Evolutionary conservation across 2,797 vertebrate species (phyloP), one percentile per base, ranked within the genome.

Genomic region (Manis crassicaudata): DNA sequence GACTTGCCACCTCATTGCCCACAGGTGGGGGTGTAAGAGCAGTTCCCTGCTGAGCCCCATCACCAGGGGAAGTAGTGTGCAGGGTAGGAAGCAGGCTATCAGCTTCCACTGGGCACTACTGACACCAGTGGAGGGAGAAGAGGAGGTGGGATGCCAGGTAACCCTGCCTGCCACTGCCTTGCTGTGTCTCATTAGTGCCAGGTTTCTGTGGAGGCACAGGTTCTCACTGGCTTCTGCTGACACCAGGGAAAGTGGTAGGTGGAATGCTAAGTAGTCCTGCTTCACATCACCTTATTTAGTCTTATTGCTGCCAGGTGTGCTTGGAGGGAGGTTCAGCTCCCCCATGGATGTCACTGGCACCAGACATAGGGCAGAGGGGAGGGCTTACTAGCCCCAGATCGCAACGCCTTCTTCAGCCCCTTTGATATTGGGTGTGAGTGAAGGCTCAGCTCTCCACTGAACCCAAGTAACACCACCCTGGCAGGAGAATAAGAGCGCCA

Each of bases 271-370:
- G 23, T 95, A 72, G 17, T 20, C 29, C 1, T 52, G 56, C 27
- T 70, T 93, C 43, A n/a, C 5, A 96, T 14, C 76, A 46, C 58
- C 37, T 93, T 27, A 56, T 92, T 62, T 88, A 88, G 29, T 88
- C 35, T 65, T 82, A 62, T 63, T 90, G 8, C 16, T 82, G 32
- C 20, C 27, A 67, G 11, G 27, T 62, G 23, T 62, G 20, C 54
- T 14, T 73, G 27, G 21, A 54, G 11, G 20, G 21, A 54, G 11
- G 65, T 72, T 72, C 43, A 88, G 25, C 20, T 72, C 29, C n/a
- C n/a, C 67, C 72, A 16, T 43, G 54, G n/a, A 12, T 43, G 27
- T 96, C 27, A 21, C 13, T 94, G 68, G 27, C 18, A 83, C 21
- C 13, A 60, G 40, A 23, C 13, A 37, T 54, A 86, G 16, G 43